A percentile compares a stretch with the other conserved stretches of the same genome.
These are phyloP conservation scores for Helleia helle DNA, from an alignment of 2,888 invertebrate genomes.

Conservation along the genomic window DNA sequence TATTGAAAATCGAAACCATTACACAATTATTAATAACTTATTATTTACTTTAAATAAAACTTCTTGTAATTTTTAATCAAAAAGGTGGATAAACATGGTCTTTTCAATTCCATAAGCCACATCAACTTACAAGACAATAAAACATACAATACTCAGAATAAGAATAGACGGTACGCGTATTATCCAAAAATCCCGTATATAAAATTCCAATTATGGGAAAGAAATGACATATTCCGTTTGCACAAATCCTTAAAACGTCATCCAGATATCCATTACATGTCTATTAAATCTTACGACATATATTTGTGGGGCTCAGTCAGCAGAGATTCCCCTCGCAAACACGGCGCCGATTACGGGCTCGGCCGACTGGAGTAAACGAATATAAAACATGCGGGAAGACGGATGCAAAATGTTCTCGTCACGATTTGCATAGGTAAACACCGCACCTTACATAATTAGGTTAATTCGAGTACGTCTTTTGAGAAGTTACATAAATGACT, in stretches of 20 bases:
- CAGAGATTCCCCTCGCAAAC: slow-evolving; percentile 69
- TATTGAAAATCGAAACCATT: no score
- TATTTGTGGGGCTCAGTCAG: slow-evolving; percentile 70
- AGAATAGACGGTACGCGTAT: slow-evolving; percentile 41
- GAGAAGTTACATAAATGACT: no score
- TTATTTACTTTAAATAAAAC: no score
- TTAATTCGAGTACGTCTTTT: slow-evolving; percentile 2
- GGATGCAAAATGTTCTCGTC: slow-evolving; percentile 63
- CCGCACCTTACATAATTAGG: slow-evolving; percentile 13
- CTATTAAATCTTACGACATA: slow-evolving; percentile 75
- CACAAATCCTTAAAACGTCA: slow-evolving; percentile 74
- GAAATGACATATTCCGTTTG: slow-evolving; percentile 73
- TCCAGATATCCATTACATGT: slow-evolving; percentile 75
- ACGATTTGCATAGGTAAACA: slow-evolving; percentile 72
- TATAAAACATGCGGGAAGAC: slow-evolving; percentile 73
- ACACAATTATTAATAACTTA: no score
- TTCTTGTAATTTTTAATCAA: no score
- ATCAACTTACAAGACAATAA: slow-evolving; percentile 22
- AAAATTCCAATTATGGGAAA: slow-evolving; percentile 66
- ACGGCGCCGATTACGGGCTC: slow-evolving; percentile 67
- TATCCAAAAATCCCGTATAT: slow-evolving; percentile 67
- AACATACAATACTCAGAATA: slow-evolving; percentile 22
- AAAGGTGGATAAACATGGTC: no score
- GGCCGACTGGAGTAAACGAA: slow-evolving; percentile 71
- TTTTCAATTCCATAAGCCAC: not conserved